These are phyloP conservation scores for Drosophila willistoni DNA, from an alignment of 1,140 invertebrate species.

Conservation along the genomic window DNA sequence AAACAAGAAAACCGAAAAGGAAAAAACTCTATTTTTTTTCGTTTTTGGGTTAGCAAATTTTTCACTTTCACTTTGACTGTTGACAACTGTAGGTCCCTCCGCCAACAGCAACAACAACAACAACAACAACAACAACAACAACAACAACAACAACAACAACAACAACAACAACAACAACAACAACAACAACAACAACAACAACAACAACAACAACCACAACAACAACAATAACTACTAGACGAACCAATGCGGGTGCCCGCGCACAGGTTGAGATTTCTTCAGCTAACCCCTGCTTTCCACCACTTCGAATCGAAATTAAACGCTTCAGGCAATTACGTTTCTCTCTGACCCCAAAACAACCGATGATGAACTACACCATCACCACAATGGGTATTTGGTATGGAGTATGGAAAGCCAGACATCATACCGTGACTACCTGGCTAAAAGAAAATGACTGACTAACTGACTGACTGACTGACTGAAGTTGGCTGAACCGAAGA, in stretches of 20 bases:
- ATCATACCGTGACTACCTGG: no score
- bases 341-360: constrained; percentile 65
- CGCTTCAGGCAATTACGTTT: constrained; percentile 76
- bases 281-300: neutral
- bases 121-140: no score
- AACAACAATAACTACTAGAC: constrained; percentile 19
- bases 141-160: no score
- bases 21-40: no score
- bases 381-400: constrained; percentile 4
- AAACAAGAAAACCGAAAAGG: no score
- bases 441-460: no score
- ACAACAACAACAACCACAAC: no score
- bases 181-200: no score
- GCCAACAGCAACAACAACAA: no score
- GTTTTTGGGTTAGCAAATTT: constrained; percentile 44
- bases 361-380: constrained; percentile 58
- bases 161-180: no score
- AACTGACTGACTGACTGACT: constrained; percentile 58
- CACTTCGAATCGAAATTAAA: constrained; percentile 63
- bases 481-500: no score
- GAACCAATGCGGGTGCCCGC: constrained; percentile 19
- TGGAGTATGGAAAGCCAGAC: constrained; percentile 54
- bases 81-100: constrained; percentile 64
- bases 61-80: constrained; percentile 74
- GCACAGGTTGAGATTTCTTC: constrained; percentile 59